Percentiles rank a stretch among this genome's conserved stretches.
phyloP scores from a whole-genome alignment of 2,888 invertebrate genomes.

The Andrena chrysosceles region DNA sequence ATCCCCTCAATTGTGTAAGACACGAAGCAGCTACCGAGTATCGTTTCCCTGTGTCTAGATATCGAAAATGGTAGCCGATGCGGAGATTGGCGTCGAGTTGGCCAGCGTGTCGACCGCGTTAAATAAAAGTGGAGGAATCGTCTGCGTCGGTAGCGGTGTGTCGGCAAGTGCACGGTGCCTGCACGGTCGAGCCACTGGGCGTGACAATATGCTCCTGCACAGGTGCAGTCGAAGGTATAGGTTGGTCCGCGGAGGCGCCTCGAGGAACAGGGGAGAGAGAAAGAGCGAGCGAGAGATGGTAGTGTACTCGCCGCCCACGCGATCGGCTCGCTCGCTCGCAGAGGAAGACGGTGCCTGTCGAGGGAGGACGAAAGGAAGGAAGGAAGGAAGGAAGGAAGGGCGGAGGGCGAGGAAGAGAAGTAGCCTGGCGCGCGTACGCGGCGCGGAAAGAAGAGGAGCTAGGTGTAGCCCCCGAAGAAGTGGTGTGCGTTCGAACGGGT shows the following conservation, averaged over 20 bases:
- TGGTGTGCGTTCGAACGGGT: constrained; percentile 59
- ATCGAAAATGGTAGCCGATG: background rate
- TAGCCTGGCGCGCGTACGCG: constrained; percentile 24
- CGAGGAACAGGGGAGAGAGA: constrained; percentile 61
- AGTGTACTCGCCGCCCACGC: constrained; percentile 77
- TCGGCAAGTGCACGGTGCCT: constrained; percentile 47
- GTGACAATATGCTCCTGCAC: constrained; percentile 77
- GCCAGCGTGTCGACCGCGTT: background rate
- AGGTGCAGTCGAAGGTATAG: constrained; percentile 73
- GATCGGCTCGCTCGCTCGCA: constrained; percentile 62
- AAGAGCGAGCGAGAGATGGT: constrained; percentile 41
- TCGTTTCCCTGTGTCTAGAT: background rate
- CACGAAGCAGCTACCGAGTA: background rate
- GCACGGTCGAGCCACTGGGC: constrained; percentile 73
- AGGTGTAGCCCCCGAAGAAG: constrained; percentile 53
- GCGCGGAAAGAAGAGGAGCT: constrained; percentile 47
- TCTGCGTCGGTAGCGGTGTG: constrained; percentile 31
- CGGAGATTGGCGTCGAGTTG: background rate
- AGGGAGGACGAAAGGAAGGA: constrained; percentile 49
- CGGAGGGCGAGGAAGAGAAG: constrained; percentile 16
- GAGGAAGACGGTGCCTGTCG: constrained; percentile 31
- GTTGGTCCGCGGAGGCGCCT: constrained; percentile 69
- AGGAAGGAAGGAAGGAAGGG: constrained; percentile 47
- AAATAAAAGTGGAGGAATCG: constrained; percentile 48
- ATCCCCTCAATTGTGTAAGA: background rate